phyloP scores from a whole-genome alignment of 92 coral and sea anemone species.

The Hydrozoanthus gracilis region DNA sequence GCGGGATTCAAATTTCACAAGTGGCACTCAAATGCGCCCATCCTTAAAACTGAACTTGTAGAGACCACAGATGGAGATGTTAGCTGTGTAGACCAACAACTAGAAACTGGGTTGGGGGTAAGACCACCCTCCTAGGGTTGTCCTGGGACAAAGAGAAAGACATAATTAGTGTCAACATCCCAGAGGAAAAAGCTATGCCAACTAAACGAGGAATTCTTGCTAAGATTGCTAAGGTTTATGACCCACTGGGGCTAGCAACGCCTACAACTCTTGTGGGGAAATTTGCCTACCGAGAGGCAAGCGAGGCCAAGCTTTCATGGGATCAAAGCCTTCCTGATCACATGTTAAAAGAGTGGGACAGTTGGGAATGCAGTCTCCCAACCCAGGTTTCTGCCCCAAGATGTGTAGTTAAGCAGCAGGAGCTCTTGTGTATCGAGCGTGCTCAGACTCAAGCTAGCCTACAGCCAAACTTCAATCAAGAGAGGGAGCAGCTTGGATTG shows the following conservation, averaged over 20 bases:
- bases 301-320: slow-evolving; percentile 22
- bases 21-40: slow-evolving; percentile 35
- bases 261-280: slow-evolving; percentile 12
- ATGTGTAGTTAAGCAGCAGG: slow-evolving; percentile 1
- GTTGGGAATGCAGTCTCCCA: not conserved
- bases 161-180: slow-evolving; percentile 22
- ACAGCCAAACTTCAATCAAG: not conserved
- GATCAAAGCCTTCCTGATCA: not conserved
- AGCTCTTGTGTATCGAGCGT: not conserved
- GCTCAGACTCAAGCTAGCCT: not conserved
- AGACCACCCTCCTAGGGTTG: slow-evolving; percentile 50
- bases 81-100: slow-evolving; percentile 48
- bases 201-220: slow-evolving; percentile 55
- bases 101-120: slow-evolving; percentile 18
- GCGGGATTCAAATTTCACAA: slow-evolving; percentile 45
- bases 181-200: slow-evolving; percentile 20
- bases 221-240: slow-evolving; percentile 25
- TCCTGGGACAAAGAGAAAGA: slow-evolving; percentile 46
- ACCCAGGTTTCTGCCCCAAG: slow-evolving; percentile 15
- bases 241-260: slow-evolving; percentile 17
- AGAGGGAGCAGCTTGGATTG: not conserved
- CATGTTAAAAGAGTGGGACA: slow-evolving; percentile 14
- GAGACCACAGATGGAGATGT: slow-evolving; percentile 33
- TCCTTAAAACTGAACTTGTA: slow-evolving; percentile 17
- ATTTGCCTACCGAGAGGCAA: slow-evolving; percentile 11